These are phyloP conservation scores for Meiosimyza platycephala DNA, from an alignment of 2,888 invertebrate genomes.

Conservation along the genomic window DNA sequence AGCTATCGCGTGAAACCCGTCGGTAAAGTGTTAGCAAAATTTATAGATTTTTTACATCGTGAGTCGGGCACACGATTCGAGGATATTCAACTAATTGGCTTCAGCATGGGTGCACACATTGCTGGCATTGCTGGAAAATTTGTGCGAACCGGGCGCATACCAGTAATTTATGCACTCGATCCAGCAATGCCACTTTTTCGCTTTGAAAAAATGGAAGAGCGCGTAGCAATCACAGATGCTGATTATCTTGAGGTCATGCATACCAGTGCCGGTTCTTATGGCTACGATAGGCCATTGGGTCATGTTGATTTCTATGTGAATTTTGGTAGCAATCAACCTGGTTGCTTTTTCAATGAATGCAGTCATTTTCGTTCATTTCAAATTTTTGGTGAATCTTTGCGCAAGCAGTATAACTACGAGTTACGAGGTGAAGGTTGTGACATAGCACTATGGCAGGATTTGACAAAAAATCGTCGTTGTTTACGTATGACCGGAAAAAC, in stretches of 20 bases:
- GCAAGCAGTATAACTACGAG: slow-evolving; percentile 37
- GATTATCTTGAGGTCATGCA: slow-evolving; percentile 80
- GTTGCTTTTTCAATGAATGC: slow-evolving; percentile 68
- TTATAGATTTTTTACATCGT: slow-evolving; percentile 74
- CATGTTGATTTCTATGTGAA: slow-evolving; percentile 73
- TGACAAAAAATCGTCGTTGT: slow-evolving; percentile 55
- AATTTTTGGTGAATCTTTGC: slow-evolving; percentile 55
- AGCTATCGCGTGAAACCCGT: slow-evolving; percentile 67
- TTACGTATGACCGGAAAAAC: slow-evolving; percentile 43
- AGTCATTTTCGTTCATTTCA: slow-evolving; percentile 62
- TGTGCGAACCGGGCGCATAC: slow-evolving; percentile 56
- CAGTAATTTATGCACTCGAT: slow-evolving; percentile 70
- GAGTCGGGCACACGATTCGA: slow-evolving; percentile 66
- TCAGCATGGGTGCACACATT: slow-evolving; percentile 73
- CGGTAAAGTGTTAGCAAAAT: slow-evolving; percentile 71
- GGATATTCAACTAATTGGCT: slow-evolving; percentile 65
- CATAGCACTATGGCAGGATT: slow-evolving; percentile 50
- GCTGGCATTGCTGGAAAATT: slow-evolving; percentile 70
- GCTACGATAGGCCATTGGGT: slow-evolving; percentile 67
- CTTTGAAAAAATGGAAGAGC: slow-evolving; percentile 54
- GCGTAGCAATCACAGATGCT: slow-evolving; percentile 74
- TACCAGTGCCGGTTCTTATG: slow-evolving; percentile 70
- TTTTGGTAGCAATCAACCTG: slow-evolving; percentile 72
- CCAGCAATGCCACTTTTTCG: slow-evolving; percentile 70
- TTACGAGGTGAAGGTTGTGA: slow-evolving; percentile 52